Conservation (phyloP, 2,113 vertebrate species). For the Mus musculus region GRCm39 chr3:135153501-135154000, state of each 20-base stretch:
- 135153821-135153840: constrained; percentile 13
- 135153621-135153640: background rate
- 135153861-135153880: constrained; percentile 17
- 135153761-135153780: background rate
- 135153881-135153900: background rate
- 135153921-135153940: constrained; percentile 21
- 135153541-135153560: background rate
- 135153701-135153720: background rate
- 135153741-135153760: background rate
- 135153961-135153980: background rate
- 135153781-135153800: constrained; percentile 10
- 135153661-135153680: background rate
- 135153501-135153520: background rate
- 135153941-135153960: constrained; percentile 14
- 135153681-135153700: background rate
- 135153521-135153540: background rate
- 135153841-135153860: background rate
- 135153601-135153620: background rate
- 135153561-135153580: background rate
- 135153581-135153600: background rate
- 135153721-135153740: background rate
- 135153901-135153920: background rate
- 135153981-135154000: background rate
- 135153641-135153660: background rate
- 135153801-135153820: constrained; percentile 22